Evolutionary conservation across 2,113 vertebrate genomes (phyloP).

Genomic region (Glaucomys volans): DNA sequence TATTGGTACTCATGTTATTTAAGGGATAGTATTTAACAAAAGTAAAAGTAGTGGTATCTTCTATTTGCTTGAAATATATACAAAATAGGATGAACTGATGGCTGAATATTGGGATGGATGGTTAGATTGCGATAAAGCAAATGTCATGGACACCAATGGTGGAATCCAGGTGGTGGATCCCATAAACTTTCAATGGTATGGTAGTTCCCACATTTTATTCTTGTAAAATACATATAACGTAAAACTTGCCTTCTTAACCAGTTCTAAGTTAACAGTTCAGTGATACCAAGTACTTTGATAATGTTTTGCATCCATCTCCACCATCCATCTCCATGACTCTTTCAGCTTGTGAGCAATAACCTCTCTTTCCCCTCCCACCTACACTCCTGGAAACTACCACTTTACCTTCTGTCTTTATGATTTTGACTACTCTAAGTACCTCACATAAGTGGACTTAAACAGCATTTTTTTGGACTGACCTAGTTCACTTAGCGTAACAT

Average conservation of each 20-base stretch:
- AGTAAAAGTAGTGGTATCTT: not conserved
- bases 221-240: not conserved
- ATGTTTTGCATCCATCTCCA: too few relatives aligned
- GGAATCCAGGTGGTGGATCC: not conserved
- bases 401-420: not conserved
- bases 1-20: not conserved
- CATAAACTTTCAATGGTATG: not conserved
- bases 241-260: not conserved
- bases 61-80: not conserved
- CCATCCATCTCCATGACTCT: accelerated
- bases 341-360: not conserved
- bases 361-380: too few relatives aligned
- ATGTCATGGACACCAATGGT: not conserved
- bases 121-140: not conserved
- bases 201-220: not conserved
- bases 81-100: not conserved
- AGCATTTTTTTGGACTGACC: too few relatives aligned
- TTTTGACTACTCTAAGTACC: not conserved
- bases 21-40: not conserved
- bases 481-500: not conserved
- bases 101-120: too few relatives aligned
- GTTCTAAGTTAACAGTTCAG: not conserved
- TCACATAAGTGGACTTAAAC: too few relatives aligned
- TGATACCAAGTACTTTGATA: not conserved
- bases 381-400: not conserved